Evolutionary conservation across 2,888 invertebrate genomes (phyloP), one percentile per base, ranked within the genome.

Genomic region (Glaucopsyche alexis): DNA sequence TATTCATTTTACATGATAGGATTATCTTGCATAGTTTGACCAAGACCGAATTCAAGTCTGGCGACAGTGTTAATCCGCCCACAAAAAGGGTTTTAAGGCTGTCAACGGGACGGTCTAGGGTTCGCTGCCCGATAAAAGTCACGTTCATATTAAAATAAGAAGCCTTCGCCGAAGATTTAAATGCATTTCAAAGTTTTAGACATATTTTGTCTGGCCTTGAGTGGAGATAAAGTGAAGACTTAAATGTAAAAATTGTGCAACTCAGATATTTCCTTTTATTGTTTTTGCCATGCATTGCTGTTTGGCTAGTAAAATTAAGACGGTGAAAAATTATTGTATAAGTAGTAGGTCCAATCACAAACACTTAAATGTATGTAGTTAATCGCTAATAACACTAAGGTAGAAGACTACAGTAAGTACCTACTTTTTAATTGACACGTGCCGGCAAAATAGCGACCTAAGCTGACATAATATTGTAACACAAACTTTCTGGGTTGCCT

Each of bases 1-100:
- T 69, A 47, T 29, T 47, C 45, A 67, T 69, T 69, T 14, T 19
- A 69, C 42, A 47, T 47, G 47, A 69, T 69, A n/a, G 69, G 69
- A 69, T 69, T 69, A 69, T 69, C 69, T 69, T 69, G 69, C 47
- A 49, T 49, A 69, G 69, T 69, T 69, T 69, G 69, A 69, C 69
- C 49, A 49, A 69, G 69, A 47, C 40, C 29, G 70, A 77, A 75
- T 79, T 76, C 71, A 77, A 75, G 74, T 72, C 72, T 73, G 75
- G 78, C 75, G 77, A 76, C 77, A 80, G 80, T 80, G 81, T 83
- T 88, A 87, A 88, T 86, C 85, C 82, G 79, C 78, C 81, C 81
- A 84, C 87, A 87, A 88, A 89, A 87, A 85, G 79, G 82, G 84
- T 78, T 84, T 87, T 87, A 86, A 77, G 75, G 76, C 81, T 84